These are phyloP conservation scores for Leptinotarsa defecta DNA, from an alignment of 1,140 invertebrate genomes.

Conservation along the genomic window DNA sequence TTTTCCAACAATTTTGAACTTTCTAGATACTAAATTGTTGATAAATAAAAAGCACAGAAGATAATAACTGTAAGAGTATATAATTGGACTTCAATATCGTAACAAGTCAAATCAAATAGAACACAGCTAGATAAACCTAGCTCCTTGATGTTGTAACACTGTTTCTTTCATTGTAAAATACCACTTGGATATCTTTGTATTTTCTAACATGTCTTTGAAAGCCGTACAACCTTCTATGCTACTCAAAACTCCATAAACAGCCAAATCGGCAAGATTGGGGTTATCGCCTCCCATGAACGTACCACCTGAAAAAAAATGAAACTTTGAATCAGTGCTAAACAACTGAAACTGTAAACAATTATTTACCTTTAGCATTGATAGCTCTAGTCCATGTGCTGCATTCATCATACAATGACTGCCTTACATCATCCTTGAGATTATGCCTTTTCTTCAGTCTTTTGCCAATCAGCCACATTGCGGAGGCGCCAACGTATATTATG, in stretches of 20 bases:
- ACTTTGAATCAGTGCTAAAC: too few species aligned
- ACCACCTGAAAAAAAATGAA: slow-evolving; percentile 7
- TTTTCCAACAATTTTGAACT: too few species aligned
- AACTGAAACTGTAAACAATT: background rate
- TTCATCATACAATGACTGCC: slow-evolving; percentile 87
- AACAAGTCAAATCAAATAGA: too few species aligned
- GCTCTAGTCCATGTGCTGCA: slow-evolving; percentile 79
- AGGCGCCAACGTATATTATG: slow-evolving; percentile 92
- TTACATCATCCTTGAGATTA: slow-evolving; percentile 84
- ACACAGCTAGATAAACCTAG: slow-evolving; percentile 28
- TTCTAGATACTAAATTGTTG: too few species aligned
- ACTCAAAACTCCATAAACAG: slow-evolving; percentile 90
- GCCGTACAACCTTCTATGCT: slow-evolving; percentile 95
- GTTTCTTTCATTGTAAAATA: slow-evolving; percentile 52
- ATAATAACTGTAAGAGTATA: too few species aligned
- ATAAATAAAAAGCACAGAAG: too few species aligned
- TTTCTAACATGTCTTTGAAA: slow-evolving; percentile 79
- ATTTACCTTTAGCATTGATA: slow-evolving; percentile 24
- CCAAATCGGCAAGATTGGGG: slow-evolving; percentile 92
- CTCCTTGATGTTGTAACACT: slow-evolving; percentile 39
- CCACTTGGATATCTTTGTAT: slow-evolving; percentile 70
- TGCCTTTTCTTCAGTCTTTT: slow-evolving; percentile 88
- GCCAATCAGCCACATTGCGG: slow-evolving; percentile 91
- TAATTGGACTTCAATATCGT: too few species aligned
- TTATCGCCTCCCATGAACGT: slow-evolving; percentile 81